Conservation (phyloP, 2,113 vertebrate species). For the Podarcis raffonei region DNA sequence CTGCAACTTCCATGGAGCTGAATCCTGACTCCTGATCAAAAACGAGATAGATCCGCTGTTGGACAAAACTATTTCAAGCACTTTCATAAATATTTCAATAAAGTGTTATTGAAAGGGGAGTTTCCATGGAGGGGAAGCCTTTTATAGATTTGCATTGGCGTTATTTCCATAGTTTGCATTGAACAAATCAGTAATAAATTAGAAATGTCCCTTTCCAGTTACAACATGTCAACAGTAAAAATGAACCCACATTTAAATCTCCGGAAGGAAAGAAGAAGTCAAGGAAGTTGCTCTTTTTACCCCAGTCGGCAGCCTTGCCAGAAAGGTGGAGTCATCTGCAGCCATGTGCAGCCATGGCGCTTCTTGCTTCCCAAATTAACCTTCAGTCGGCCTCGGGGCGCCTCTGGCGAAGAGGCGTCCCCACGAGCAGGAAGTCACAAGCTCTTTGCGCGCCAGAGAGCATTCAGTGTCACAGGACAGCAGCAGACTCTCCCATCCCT, state of each 20-base stretch:
- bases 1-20: neutral
- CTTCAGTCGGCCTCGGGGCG: neutral
- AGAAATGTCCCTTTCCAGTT: neutral
- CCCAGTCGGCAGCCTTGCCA: fast-evolving
- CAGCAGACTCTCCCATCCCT: neutral
- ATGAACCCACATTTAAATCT: neutral
- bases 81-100: neutral
- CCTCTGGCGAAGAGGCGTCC: too few relatives aligned
- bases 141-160: neutral
- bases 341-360: too few relatives aligned
- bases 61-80: neutral
- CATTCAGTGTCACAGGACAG: neutral
- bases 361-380: neutral
- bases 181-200: neutral
- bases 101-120: neutral
- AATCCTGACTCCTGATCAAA: neutral
- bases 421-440: neutral
- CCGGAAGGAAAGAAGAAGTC: neutral
- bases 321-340: neutral
- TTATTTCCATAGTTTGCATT: neutral
- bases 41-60: neutral
- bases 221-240: neutral
- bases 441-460: neutral
- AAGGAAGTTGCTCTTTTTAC: neutral
- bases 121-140: neutral